Conservation (phyloP, 2,888 invertebrate genomes). For the Microctonus aethiopoides region DNA sequence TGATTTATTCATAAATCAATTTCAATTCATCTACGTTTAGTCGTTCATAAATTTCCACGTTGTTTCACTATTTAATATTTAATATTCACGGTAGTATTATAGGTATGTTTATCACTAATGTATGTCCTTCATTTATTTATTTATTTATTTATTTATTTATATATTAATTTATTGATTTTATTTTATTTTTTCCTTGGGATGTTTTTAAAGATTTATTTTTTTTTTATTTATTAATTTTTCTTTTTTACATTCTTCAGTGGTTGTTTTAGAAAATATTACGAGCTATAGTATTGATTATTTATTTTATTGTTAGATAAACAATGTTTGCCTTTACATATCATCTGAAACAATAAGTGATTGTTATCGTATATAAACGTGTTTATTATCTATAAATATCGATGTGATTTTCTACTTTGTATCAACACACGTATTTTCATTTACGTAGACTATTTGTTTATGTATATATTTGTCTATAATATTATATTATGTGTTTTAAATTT, state of each 20-base stretch:
- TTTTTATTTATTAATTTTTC: too few relatives aligned
- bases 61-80: not conserved
- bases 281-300: not conserved
- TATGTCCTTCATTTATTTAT: not conserved
- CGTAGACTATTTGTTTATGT: slow-evolving; percentile 15
- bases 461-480: too few relatives aligned
- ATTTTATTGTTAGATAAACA: slow-evolving; percentile 11
- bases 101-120: slow-evolving; percentile 2
- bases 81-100: slow-evolving; percentile 18
- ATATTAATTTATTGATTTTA: not conserved
- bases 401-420: not conserved
- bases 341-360: not conserved
- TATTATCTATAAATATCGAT: not conserved
- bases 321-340: not conserved
- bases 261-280: not conserved
- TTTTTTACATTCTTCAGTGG: not conserved
- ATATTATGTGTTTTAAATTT: slow-evolving; percentile 6
- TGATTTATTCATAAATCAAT: not conserved
- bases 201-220: too few relatives aligned
- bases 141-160: not conserved
- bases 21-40: slow-evolving; percentile 2
- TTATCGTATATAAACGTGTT: not conserved
- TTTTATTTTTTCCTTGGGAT: too few relatives aligned
- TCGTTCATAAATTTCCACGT: slow-evolving; percentile 10
- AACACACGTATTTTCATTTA: not conserved